phyloP scores from a whole-genome alignment of 2,797 vertebrate species.

The Perodicticus potto region DNA sequence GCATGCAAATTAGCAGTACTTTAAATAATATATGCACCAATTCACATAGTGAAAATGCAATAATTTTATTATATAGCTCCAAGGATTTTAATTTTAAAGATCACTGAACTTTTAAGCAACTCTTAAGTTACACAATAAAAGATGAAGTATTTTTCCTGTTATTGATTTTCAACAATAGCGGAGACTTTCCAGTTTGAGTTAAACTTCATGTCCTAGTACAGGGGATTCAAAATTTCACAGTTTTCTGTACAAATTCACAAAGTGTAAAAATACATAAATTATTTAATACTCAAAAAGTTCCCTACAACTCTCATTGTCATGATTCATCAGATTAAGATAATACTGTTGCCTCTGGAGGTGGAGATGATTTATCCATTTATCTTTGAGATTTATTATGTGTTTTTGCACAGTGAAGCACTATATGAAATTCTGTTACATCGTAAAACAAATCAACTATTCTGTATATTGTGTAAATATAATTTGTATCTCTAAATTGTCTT shows the following conservation, averaged over 20 bases:
- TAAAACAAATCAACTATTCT: not conserved
- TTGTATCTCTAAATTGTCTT: not conserved
- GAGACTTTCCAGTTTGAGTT: not conserved
- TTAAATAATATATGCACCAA: constrained; percentile 71
- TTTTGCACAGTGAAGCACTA: not conserved
- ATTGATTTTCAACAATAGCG: not conserved
- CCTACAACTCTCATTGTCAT: not conserved
- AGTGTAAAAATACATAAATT: not conserved
- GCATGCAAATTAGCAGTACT: constrained; percentile 61
- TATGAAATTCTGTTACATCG: not conserved
- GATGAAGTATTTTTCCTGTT: constrained; percentile 20
- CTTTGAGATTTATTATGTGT: not conserved
- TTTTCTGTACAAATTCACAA: not conserved
- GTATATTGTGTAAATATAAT: not conserved
- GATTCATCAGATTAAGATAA: not conserved
- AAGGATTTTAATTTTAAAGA: constrained; percentile 71
- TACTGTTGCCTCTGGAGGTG: not conserved
- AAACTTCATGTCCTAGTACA: not conserved
- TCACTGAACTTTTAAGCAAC: constrained; percentile 67
- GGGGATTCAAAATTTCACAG: not conserved
- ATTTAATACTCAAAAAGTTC: not conserved
- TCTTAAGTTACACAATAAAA: constrained; percentile 49
- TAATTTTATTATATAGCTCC: constrained; percentile 65
- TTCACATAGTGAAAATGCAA: constrained; percentile 61
- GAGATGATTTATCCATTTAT: not conserved